A percentile compares a stretch with the other conserved stretches of the same genome.
Evolutionary conservation across 2,113 vertebrate species (phyloP).

Genomic region (Prolemur simus): DNA sequence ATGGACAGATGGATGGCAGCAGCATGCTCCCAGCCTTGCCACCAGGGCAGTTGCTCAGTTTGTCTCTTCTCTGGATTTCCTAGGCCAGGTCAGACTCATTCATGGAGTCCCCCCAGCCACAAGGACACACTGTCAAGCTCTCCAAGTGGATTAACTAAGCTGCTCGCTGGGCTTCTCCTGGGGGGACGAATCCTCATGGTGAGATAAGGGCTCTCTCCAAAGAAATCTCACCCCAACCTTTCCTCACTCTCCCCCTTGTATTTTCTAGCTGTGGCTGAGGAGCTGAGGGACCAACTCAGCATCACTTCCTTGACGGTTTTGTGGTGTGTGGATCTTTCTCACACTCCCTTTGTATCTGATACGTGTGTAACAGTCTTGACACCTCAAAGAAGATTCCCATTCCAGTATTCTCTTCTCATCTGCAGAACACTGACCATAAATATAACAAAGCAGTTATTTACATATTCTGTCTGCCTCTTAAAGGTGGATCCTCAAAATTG

Average conservation of each 20-base stretch:
- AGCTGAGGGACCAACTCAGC: neutral
- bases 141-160: neutral
- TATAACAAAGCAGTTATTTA: neutral
- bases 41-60: neutral
- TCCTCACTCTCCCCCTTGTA: neutral
- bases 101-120: neutral
- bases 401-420: neutral
- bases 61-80: neutral
- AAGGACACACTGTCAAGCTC: neutral
- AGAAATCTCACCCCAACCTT: neutral
- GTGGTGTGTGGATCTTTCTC: neutral
- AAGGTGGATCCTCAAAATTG: neutral
- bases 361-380: rapidly evolving
- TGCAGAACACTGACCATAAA: neutral
- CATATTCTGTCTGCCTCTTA: neutral
- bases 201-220: neutral
- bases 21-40: neutral
- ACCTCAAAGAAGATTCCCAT: neutral
- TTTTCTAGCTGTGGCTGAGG: neutral
- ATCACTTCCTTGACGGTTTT: neutral
- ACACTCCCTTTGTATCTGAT: neutral
- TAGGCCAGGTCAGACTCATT: neutral
- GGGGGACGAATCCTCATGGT: neutral
- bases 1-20: neutral
- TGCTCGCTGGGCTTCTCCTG: neutral